phyloP scores from a whole-genome alignment of 2,113 vertebrate genomes.

The Rhinolophus ferrumequinum region DNA sequence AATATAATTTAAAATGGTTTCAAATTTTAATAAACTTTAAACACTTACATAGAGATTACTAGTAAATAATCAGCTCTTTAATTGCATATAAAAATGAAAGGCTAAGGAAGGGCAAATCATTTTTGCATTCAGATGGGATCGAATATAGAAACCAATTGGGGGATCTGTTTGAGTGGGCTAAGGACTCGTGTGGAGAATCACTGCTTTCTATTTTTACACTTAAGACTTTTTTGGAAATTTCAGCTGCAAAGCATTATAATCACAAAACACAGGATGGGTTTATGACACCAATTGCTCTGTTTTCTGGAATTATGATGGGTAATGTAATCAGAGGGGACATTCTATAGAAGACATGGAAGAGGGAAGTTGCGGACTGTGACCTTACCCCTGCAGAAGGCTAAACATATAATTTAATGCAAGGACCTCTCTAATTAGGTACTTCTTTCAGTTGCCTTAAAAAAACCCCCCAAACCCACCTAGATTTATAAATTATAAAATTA shows the following conservation, averaged over 20 bases:
- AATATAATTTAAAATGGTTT: background rate
- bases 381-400: background rate
- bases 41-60: background rate
- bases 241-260: background rate
- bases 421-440: background rate
- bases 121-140: background rate
- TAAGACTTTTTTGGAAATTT: background rate
- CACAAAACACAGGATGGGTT: background rate
- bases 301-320: background rate
- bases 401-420: background rate
- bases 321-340: background rate
- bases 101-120: background rate
- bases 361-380: background rate
- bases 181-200: background rate
- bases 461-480: background rate
- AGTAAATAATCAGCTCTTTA: background rate
- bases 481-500: slow-evolving; percentile 27
- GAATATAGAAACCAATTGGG: background rate
- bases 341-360: background rate
- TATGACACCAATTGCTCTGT: background rate
- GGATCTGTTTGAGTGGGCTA: background rate
- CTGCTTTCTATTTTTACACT: background rate
- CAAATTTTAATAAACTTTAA: background rate
- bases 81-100: background rate
- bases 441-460: background rate